Base-by-base conservation (phyloP, 2,797 vertebrate species). In the Phalloptychus januarius region DNA sequence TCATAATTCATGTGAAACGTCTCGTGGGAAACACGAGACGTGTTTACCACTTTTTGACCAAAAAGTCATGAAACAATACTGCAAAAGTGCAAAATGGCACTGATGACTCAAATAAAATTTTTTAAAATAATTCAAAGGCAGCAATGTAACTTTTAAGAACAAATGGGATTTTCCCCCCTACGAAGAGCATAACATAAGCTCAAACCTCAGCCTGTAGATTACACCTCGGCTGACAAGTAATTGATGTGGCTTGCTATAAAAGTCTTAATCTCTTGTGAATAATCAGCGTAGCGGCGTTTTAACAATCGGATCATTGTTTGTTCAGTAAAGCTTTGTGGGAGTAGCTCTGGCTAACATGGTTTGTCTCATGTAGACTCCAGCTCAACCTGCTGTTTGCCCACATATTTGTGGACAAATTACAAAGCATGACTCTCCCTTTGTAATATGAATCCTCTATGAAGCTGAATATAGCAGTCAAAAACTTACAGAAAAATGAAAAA, bases 231-330 rank as follows among this genome's bases (percentile, higher is more conserved):
- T 4, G 78, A 84, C 36, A 63, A 76, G 11, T 42, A 40, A 56
- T 42, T 74, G 42, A 84, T 88, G 87, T 86, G 83, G 79, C 75
- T 46, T 31, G 31, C 69, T 81, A 28, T 86, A 80, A 58, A 79
- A 83, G 84, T 85, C 83, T 86, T 83, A 92, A 92, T 86, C 85
- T 89, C 78, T 77, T 82, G 71, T 85, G 89, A 80, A 83, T 91
- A 91, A 91, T 87, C 85, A 80, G 83, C 81, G 72, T 81, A 79
- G 74, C 77, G n/a, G 63, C 63, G 82, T 89, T 81, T 86, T 72
- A 73, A 89, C 87, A 93, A 88, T 74, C 50, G 70, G 46, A 77
- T 65, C 56, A n/a, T 71, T 79, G 86, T 89, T 85, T 91, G 75
- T 86, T 89, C 81, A 67, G 80, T 44, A 48, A 71, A 50, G 79